Conservation (phyloP, 2,888 invertebrate genomes). For the Opisthograptis luteolata region DNA sequence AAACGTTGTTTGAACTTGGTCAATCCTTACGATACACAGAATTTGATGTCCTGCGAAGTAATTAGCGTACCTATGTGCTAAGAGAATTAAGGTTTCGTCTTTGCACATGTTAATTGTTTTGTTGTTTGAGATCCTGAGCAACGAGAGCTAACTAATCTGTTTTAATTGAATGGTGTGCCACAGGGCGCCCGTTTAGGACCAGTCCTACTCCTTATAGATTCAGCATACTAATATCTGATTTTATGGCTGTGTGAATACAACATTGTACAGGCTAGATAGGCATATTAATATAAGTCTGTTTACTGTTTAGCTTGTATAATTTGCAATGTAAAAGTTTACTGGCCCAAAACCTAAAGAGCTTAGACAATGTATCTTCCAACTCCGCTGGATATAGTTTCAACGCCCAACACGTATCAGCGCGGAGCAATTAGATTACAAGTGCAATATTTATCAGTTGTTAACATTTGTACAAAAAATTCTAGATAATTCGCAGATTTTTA, state of each 20-base stretch:
- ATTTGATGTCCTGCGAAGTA: background rate
- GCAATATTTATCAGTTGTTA: slow-evolving; percentile 47
- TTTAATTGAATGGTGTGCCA: background rate
- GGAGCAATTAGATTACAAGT: slow-evolving; percentile 40
- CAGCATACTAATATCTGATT: background rate
- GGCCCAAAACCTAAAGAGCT: too few relatives aligned
- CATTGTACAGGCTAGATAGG: too few relatives aligned
- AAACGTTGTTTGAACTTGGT: background rate
- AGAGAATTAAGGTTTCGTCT: slow-evolving; percentile 3
- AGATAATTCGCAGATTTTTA: slow-evolving; percentile 42
- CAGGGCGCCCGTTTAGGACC: background rate
- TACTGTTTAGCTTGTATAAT: too few relatives aligned
- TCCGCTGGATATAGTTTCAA: too few relatives aligned
- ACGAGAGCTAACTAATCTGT: background rate
- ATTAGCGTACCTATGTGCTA: slow-evolving; percentile 5
- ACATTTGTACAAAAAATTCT: slow-evolving; percentile 35
- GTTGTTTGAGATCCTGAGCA: background rate
- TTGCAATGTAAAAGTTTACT: too few relatives aligned
- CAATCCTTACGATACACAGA: slow-evolving; percentile 1
- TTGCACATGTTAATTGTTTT: slow-evolving; percentile 4
- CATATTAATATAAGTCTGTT: too few relatives aligned
- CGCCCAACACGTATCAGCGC: slow-evolving; percentile 2
- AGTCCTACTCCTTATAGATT: background rate
- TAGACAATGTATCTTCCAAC: too few relatives aligned
- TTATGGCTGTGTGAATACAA: background rate